These are phyloP conservation scores for Crocodylus rhombifer DNA, from an alignment of 2,797 vertebrate genomes.

Conservation along the genomic window DNA sequence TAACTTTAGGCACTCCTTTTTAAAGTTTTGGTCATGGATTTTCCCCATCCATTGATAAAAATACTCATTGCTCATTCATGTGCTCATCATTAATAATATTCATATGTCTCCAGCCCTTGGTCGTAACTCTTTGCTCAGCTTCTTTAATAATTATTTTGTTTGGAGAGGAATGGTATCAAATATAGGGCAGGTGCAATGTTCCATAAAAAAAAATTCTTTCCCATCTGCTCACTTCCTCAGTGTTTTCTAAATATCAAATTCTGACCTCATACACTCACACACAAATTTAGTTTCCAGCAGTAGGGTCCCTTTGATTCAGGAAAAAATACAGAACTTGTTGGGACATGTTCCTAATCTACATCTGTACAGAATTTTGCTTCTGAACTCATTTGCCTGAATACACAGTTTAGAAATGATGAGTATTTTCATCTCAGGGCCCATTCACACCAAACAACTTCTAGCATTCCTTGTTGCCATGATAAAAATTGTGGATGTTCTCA, in stretches of 20 bases:
- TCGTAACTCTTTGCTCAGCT: background rate
- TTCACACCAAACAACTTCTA: background rate
- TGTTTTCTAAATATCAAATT: background rate
- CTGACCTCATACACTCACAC: background rate
- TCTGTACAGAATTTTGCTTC: background rate
- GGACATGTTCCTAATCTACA: background rate
- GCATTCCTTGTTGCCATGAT: background rate
- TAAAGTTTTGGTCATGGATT: background rate
- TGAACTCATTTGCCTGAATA: background rate
- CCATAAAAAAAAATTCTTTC: background rate
- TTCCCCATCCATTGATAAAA: slow-evolving; percentile 33
- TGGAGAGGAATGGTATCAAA: background rate
- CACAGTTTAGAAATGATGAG: background rate
- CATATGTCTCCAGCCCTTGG: background rate
- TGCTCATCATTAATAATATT: background rate
- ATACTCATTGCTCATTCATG: background rate
- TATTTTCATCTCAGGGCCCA: background rate
- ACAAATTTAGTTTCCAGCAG: background rate
- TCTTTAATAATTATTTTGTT: background rate
- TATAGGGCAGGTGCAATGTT: background rate
- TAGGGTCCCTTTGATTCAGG: background rate
- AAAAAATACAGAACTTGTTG: background rate
- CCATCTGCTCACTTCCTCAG: background rate
- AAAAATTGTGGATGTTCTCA: background rate
- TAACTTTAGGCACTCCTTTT: background rate